Conservation (phyloP, 2,113 vertebrate species). For the Pygoscelis antarcticus region DNA sequence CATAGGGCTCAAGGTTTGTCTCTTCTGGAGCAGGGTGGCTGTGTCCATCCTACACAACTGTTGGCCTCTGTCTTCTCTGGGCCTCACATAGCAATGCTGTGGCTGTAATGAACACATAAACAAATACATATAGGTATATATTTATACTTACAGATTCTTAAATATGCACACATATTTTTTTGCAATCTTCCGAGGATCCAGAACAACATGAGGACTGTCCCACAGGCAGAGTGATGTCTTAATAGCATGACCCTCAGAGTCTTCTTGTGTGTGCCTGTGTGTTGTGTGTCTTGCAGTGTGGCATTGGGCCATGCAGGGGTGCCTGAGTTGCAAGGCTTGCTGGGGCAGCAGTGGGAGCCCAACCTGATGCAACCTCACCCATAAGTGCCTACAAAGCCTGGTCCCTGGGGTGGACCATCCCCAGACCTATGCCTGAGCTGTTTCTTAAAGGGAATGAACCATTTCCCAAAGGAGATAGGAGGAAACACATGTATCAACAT, state of each 20-base stretch:
- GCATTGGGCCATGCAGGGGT: fast-evolving
- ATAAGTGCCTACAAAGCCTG: not conserved
- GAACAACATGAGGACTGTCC: not conserved
- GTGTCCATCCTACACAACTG: not conserved
- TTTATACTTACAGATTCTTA: not conserved
- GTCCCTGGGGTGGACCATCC: not conserved
- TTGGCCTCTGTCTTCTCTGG: not conserved
- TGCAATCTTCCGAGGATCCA: not conserved
- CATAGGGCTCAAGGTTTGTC: not conserved
- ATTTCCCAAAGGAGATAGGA: not conserved
- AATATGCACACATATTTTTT: not conserved
- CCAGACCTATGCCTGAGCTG: not conserved
- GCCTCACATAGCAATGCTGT: not conserved
- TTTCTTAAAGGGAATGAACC: not conserved
- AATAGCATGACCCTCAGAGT: not conserved
- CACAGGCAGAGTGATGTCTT: not conserved
- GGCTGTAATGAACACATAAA: not conserved
- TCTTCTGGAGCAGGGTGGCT: not conserved
- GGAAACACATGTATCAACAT: not conserved
- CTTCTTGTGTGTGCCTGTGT: not conserved
- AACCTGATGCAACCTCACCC: not conserved
- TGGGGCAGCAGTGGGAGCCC: not conserved
- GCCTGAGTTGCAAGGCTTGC: not conserved
- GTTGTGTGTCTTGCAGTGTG: not conserved
- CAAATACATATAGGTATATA: no score